phyloP scores from a whole-genome alignment of 2,113 vertebrate genomes.

The Chlorocebus sabaeus region DNA sequence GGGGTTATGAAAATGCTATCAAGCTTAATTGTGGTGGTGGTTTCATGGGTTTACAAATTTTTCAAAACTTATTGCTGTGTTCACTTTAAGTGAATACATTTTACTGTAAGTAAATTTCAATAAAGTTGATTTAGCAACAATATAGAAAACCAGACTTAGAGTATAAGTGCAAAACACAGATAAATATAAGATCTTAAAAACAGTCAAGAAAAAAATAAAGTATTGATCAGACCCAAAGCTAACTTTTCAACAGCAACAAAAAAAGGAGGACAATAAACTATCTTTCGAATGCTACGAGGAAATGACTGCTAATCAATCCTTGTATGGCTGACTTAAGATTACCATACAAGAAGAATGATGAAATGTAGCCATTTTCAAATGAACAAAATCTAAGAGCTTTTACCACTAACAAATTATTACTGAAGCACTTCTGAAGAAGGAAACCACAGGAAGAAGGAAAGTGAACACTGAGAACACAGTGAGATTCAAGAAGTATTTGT shows the following conservation, averaged over 20 bases:
- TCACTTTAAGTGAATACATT: neutral
- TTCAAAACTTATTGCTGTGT: neutral
- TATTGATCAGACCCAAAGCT: neutral
- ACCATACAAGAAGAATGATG: neutral
- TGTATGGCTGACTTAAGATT: neutral
- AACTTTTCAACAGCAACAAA: neutral
- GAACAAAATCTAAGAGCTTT: neutral
- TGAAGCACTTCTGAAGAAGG: neutral
- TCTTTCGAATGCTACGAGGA: neutral
- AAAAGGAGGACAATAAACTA: neutral
- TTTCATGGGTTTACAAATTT: neutral
- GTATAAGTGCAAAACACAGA: neutral
- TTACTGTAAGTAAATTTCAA: neutral
- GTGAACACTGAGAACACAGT: neutral
- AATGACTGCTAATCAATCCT: neutral
- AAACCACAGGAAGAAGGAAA: neutral
- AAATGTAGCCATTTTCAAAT: neutral
- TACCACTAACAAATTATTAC: neutral
- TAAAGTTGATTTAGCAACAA: neutral
- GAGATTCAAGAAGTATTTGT: neutral
- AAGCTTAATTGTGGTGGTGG: neutral
- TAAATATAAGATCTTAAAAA: neutral
- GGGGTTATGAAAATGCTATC: neutral
- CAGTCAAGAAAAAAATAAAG: neutral
- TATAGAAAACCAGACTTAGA: neutral